A percentile compares a stretch with the other conserved stretches of the same genome.
Evolutionary conservation across 1,140 invertebrate genomes (phyloP).

Genomic region (Tetramorium simillimum): DNA sequence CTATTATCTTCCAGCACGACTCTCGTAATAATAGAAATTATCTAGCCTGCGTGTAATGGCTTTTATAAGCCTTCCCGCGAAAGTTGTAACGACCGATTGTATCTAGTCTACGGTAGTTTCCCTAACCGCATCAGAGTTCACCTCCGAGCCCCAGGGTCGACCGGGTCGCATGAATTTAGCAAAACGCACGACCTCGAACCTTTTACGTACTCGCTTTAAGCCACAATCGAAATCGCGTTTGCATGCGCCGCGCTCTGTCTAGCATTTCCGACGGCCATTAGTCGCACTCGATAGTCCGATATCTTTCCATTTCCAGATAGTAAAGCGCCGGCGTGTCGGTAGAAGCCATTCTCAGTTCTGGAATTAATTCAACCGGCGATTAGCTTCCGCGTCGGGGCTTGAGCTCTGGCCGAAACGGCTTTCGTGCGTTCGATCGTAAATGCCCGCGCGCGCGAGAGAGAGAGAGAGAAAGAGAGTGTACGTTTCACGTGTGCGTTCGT

Average conservation of each 20-base stretch:
- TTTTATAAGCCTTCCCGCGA: conserved; percentile 50
- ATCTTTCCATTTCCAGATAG: conserved; percentile 50
- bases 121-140: conserved; percentile 51
- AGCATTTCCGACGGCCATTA: conserved; percentile 35
- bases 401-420: conserved; percentile 54
- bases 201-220: conserved; percentile 20
- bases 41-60: conserved; percentile 44
- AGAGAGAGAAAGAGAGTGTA: background rate
- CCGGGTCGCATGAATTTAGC: conserved; percentile 55
- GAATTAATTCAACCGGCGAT: conserved; percentile 81
- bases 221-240: conserved; percentile 50
- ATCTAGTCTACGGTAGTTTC: conserved; percentile 46
- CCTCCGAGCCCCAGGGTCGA: conserved; percentile 25
- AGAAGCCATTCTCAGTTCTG: conserved; percentile 77
- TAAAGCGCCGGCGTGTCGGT: conserved; percentile 50
- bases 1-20: conserved; percentile 37
- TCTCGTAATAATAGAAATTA: conserved; percentile 55
- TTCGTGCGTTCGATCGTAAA: conserved; percentile 52
- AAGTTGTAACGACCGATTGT: conserved; percentile 59
- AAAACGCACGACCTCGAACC: conserved; percentile 39
- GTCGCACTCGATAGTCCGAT: conserved; percentile 46
- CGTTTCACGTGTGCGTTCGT: conserved; percentile 27
- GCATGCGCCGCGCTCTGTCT: background rate
- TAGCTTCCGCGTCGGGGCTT: conserved; percentile 71
- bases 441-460: conserved; percentile 4